Evolutionary conservation across 1,140 invertebrate genomes (phyloP), one percentile per base, ranked within the genome.

Genomic region (Drosophila rhopaloa): DNA sequence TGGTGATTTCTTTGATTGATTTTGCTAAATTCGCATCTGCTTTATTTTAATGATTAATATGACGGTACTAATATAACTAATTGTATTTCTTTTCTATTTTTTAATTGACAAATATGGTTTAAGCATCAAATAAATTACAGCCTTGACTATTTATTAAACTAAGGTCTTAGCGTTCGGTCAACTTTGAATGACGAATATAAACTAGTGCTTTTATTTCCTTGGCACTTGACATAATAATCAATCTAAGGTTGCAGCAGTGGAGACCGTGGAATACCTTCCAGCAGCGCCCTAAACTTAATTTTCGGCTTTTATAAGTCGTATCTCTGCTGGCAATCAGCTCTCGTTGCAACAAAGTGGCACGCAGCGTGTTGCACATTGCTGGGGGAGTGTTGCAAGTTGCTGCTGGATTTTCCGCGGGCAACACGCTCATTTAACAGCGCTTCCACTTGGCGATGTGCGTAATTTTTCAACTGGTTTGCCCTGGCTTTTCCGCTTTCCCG

Each of bases 381-480:
- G 29, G 29, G 43, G 43, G 43, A 9, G 10, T 9, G 14, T 48
- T 46, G 56, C 47, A 40, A 46, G 29, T 63, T 37, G 54, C 38
- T 10, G 35, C 10, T 47, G 40, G 47, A 29, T 57, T 44, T 59
- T 58, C 59, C 68, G 70, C 41, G 44, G 79, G 65, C 65, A 56
- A 83, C 59, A 83, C 76, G 76, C 80, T 84, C 68, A 81, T 85
- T 83, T 83, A 78, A 48, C 74, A 66, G 27, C 58, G 48, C 54
- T 75, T 76, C 29, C 48, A 51, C 48, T 51, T 35, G 27, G 11
- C 46, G 51, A 56, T 82, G 79, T 79, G 78, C 68, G 78, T 85
- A 67, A 81, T 86, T 84, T 84, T 84, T 81, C 63, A 81, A 59
- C 56, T 84, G 73, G 67, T 62, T 84, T 72, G 60, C 63, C 13